These are phyloP conservation scores for Cinclus mexicanus DNA, from an alignment of 2,113 vertebrate genomes.

Conservation along the genomic window DNA sequence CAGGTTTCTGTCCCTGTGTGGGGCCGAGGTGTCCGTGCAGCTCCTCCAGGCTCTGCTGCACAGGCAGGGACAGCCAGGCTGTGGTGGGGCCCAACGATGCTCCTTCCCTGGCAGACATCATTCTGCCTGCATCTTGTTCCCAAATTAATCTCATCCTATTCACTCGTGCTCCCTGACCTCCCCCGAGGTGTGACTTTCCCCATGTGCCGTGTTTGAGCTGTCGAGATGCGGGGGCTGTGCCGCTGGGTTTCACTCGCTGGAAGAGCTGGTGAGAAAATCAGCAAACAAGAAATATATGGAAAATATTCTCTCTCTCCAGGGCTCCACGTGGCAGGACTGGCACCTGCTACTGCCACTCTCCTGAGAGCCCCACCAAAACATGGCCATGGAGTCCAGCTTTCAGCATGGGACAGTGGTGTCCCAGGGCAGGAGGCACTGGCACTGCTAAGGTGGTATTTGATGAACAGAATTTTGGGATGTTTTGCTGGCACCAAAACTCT, in stretches of 20 bases:
- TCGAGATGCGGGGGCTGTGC: background rate
- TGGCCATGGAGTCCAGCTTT: accelerated
- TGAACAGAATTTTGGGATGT: background rate
- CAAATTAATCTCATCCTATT: background rate
- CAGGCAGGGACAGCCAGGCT: accelerated
- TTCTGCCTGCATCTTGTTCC: background rate
- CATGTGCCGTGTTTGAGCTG: background rate
- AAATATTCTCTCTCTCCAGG: background rate
- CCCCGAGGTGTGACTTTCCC: background rate
- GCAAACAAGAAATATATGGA: background rate
- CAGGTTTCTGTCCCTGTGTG: background rate
- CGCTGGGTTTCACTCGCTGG: background rate
- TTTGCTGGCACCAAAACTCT: background rate
- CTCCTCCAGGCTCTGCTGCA: accelerated
- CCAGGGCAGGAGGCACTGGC: background rate
- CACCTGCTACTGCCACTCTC: background rate
- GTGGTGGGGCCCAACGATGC: accelerated
- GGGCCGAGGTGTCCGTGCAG: background rate
- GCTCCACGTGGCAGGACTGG: background rate
- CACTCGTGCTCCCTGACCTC: background rate
- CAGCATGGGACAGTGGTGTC: accelerated
- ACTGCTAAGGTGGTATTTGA: background rate
- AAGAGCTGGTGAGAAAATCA: background rate
- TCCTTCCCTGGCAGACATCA: background rate
- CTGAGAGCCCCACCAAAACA: accelerated